A percentile compares a stretch with the other conserved stretches of the same genome.
Evolutionary conservation across 2,113 vertebrate species (phyloP).

Genomic region (Hepsetus odoe): DNA sequence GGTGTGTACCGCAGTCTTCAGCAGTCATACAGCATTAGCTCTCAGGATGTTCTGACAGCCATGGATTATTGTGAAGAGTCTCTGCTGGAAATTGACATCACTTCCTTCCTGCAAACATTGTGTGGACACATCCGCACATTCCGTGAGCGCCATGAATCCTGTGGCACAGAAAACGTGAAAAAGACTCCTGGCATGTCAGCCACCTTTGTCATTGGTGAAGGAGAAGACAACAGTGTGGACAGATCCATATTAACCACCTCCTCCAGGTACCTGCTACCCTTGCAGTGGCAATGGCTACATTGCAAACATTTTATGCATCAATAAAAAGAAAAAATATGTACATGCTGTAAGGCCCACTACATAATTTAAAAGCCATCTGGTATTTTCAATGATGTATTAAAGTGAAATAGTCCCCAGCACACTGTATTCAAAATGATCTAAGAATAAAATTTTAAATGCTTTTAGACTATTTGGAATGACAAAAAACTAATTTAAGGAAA

Average conservation of each 20-base stretch:
- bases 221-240: slow-evolving; percentile 74
- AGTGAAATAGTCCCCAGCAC: too few species aligned
- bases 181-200: slow-evolving; percentile 58
- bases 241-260: slow-evolving; percentile 74
- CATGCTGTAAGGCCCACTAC: too few species aligned
- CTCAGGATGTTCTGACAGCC: slow-evolving; percentile 89
- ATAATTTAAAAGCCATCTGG: too few species aligned
- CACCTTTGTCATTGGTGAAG: slow-evolving; percentile 78
- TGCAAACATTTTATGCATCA: too few species aligned
- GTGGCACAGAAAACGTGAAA: slow-evolving; percentile 30
- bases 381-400: too few species aligned
- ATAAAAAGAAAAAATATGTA: too few species aligned
- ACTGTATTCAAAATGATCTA: too few species aligned
- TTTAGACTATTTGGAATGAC: too few species aligned
- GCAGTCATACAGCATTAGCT: slow-evolving; percentile 84
- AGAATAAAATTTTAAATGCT: too few species aligned
- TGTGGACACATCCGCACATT: slow-evolving; percentile 87
- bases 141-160: slow-evolving; percentile 69
- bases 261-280: slow-evolving; percentile 65
- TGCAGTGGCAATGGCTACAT: not conserved
- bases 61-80: slow-evolving; percentile 98
- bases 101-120: slow-evolving; percentile 88
- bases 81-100: slow-evolving; percentile 94
- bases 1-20: slow-evolving; percentile 93
- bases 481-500: too few species aligned